Conservation (phyloP, 2,797 vertebrate genomes). For the Sandelia bainsii region DNA sequence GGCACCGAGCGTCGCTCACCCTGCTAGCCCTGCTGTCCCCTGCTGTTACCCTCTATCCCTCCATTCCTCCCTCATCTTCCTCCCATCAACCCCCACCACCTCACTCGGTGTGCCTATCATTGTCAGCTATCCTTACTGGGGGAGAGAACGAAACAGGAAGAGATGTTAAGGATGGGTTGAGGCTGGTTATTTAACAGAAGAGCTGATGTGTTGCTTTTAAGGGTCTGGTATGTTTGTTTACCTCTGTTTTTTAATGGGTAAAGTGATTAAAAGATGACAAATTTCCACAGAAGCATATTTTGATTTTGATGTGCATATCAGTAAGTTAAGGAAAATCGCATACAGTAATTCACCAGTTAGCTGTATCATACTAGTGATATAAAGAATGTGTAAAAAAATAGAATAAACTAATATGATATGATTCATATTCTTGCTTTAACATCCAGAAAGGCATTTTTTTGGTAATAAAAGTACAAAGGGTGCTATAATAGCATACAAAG, state of each 20-base stretch:
- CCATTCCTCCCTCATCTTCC: constrained; percentile 64
- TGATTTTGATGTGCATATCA: neutral
- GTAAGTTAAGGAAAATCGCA: neutral
- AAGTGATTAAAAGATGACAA: constrained; percentile 1
- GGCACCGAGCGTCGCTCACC: constrained; percentile 81
- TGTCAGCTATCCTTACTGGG: constrained; percentile 64
- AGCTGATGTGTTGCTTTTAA: constrained; percentile 17
- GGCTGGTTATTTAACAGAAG: constrained; percentile 56
- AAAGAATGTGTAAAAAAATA: neutral
- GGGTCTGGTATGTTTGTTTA: constrained; percentile 14
- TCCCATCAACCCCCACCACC: constrained; percentile 59
- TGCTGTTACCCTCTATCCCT: constrained; percentile 79
- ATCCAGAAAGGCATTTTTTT: constrained; percentile 35
- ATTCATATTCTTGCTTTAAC: constrained; percentile 46
- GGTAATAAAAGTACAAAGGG: constrained; percentile 51
- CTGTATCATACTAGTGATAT: constrained; percentile 4
- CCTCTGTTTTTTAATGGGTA: constrained; percentile 5
- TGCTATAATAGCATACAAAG: constrained; percentile 57
- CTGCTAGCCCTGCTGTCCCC: constrained; percentile 79
- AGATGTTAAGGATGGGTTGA: constrained; percentile 45
- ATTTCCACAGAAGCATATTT: constrained; percentile 12
- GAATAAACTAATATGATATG: constrained; percentile 25
- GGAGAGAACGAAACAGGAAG: constrained; percentile 31
- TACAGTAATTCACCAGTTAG: constrained; percentile 5
- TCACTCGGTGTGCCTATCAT: constrained; percentile 68